Conservation (phyloP, 2,797 vertebrate species). For the Smutsia gigantea region DNA sequence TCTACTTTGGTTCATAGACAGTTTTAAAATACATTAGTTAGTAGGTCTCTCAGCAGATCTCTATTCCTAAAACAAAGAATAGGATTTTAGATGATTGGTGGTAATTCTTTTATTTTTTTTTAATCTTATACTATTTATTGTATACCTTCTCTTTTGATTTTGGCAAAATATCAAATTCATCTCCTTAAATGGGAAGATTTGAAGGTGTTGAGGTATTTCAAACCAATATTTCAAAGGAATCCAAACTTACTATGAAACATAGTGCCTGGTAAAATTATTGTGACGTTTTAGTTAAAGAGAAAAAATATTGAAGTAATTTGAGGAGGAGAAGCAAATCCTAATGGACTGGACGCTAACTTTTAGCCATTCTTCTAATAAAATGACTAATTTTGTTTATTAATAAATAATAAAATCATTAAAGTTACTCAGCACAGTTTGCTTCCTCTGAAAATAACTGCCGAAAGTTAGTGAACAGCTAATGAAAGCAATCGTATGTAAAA, state of each 20-base stretch:
- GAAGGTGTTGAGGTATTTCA: not conserved
- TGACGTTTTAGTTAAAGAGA: conserved; percentile 34
- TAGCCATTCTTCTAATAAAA: conserved; percentile 33
- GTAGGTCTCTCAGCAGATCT: not conserved
- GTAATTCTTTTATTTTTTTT: not conserved
- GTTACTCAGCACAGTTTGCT: not conserved
- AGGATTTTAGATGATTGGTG: not conserved
- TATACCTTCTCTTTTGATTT: not conserved
- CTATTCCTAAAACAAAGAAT: not conserved
- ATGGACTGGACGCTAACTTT: not conserved
- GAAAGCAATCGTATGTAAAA: not conserved
- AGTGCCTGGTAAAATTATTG: not conserved
- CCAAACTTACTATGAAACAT: not conserved
- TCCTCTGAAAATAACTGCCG: conserved; percentile 26
- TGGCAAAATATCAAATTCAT: not conserved
- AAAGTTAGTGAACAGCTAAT: not conserved
- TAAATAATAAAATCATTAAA: not conserved
- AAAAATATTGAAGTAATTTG: conserved; percentile 15
- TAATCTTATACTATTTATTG: not conserved
- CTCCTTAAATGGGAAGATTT: not conserved
- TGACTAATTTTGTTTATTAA: conserved; percentile 24
- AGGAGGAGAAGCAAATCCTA: conserved; percentile 10
- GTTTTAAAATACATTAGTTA: not conserved
- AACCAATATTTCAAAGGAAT: conserved; percentile 15
- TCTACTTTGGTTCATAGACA: not conserved